phyloP scores from a whole-genome alignment of 2,113 vertebrate genomes.

The Myrmecobius fasciatus region DNA sequence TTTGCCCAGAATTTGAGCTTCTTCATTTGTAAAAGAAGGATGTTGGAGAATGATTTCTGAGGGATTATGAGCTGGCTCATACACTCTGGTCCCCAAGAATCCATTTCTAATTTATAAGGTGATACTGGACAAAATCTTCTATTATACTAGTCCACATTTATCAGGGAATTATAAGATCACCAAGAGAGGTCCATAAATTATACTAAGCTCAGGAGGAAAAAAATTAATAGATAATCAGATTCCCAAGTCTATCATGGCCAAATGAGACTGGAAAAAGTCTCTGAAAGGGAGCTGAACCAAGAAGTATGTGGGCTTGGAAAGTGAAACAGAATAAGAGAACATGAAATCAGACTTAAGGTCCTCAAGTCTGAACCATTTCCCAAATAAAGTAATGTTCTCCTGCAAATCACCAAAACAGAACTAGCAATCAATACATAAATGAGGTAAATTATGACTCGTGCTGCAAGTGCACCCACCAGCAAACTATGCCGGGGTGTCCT shows the following conservation, averaged over 20 bases:
- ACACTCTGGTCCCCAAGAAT: neutral
- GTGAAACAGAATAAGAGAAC: slow-evolving; percentile 39
- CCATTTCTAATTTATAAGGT: neutral
- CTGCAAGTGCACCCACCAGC: neutral
- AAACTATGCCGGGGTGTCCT: neutral
- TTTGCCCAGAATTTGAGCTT: neutral
- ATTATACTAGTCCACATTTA: slow-evolving; percentile 34
- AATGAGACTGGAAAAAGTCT: slow-evolving; percentile 11
- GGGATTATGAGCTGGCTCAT: neutral
- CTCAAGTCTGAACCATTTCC: neutral
- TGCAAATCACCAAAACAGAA: neutral
- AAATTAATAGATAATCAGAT: slow-evolving; percentile 20
- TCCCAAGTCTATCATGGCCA: neutral
- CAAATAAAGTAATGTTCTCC: neutral
- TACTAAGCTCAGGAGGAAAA: slow-evolving; percentile 22
- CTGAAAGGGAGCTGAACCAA: slow-evolving; percentile 43
- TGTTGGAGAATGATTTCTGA: neutral
- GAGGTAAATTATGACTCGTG: neutral
- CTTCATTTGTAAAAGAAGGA: neutral
- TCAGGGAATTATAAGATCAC: slow-evolving; percentile 13
- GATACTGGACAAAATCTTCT: slow-evolving; percentile 33
- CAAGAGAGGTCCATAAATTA: slow-evolving; percentile 24
- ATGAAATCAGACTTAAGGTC: neutral
- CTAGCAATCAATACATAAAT: neutral
- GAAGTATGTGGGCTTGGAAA: slow-evolving; percentile 27